Conservation (phyloP, 2,113 vertebrate species). For the Tupaia tana region DNA sequence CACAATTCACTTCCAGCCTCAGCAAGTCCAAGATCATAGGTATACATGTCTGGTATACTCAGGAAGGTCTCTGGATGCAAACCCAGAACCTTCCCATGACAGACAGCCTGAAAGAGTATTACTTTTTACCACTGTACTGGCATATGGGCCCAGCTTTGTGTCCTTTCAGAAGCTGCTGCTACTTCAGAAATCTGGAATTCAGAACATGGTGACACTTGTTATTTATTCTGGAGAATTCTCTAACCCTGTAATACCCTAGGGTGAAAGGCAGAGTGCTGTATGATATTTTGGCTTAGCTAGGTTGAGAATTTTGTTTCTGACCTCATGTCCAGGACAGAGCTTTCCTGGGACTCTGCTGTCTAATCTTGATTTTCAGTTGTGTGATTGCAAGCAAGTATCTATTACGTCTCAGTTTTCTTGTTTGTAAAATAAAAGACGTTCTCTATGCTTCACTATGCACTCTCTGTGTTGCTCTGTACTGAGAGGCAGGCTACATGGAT, state of each 20-base stretch:
- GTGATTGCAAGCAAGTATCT: not conserved
- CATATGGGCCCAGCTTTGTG: not conserved
- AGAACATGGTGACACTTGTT: not conserved
- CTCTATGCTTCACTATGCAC: not conserved
- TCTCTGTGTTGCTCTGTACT: not conserved
- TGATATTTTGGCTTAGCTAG: not conserved
- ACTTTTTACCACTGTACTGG: too few species aligned
- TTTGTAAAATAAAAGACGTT: not conserved
- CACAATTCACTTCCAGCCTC: too few species aligned
- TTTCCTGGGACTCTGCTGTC: not conserved
- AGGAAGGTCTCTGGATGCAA: too few species aligned
- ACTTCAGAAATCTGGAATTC: not conserved
- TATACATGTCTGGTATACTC: too few species aligned
- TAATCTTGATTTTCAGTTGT: not conserved
- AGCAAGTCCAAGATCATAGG: too few species aligned
- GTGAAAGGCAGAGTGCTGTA: not conserved
- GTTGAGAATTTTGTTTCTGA: not conserved
- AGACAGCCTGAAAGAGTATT: too few species aligned
- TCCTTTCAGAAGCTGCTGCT: not conserved
- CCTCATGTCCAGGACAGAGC: not conserved
- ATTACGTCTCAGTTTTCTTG: not conserved
- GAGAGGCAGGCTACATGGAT: not conserved
- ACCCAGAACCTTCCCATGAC: too few species aligned
- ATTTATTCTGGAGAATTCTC: not conserved
- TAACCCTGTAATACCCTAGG: not conserved